These are phyloP conservation scores for Dendrolimus punctatus DNA, from an alignment of 1,140 invertebrate species.

Conservation along the genomic window DNA sequence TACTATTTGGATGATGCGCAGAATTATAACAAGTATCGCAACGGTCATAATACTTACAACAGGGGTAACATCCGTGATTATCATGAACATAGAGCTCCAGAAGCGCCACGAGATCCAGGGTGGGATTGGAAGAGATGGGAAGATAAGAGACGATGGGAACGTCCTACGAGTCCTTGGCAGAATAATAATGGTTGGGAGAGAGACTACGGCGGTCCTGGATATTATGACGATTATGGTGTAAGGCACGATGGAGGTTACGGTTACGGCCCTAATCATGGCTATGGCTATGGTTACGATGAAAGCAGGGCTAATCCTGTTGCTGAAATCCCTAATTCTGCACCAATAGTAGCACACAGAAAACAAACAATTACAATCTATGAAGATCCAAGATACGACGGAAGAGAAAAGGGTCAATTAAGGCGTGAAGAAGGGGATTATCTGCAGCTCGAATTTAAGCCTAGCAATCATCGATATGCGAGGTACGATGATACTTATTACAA, in stretches of 20 bases:
- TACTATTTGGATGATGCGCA: constrained; percentile 68
- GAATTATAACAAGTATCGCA: constrained; percentile 58
- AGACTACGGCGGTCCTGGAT: constrained; percentile 46
- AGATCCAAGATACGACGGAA: constrained; percentile 70
- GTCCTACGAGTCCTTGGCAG: constrained; percentile 37
- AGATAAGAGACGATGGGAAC: constrained; percentile 38
- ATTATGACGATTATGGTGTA: constrained; percentile 45
- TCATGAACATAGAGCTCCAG: constrained; percentile 39
- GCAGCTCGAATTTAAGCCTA: constrained; percentile 58
- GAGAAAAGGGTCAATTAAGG: constrained; percentile 45
- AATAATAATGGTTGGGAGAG: constrained; percentile 37
- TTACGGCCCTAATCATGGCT: constrained; percentile 52
- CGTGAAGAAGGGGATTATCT: constrained; percentile 59
- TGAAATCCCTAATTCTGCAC: constrained; percentile 48
- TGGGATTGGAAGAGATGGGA: constrained; percentile 49
- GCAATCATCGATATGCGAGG: constrained; percentile 57
- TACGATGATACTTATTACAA: constrained; percentile 61
- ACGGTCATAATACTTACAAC: constrained; percentile 52
- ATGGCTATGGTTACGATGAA: constrained; percentile 65
- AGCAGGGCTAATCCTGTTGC: constrained; percentile 39
- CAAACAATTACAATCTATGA: constrained; percentile 74
- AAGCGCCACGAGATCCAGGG: constrained; percentile 29
- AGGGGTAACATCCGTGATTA: constrained; percentile 46
- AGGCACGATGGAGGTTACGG: constrained; percentile 52
- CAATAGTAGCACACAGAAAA: constrained; percentile 50